Conservation (phyloP, 2,888 invertebrate species). For the Folsomia manolachei region DNA sequence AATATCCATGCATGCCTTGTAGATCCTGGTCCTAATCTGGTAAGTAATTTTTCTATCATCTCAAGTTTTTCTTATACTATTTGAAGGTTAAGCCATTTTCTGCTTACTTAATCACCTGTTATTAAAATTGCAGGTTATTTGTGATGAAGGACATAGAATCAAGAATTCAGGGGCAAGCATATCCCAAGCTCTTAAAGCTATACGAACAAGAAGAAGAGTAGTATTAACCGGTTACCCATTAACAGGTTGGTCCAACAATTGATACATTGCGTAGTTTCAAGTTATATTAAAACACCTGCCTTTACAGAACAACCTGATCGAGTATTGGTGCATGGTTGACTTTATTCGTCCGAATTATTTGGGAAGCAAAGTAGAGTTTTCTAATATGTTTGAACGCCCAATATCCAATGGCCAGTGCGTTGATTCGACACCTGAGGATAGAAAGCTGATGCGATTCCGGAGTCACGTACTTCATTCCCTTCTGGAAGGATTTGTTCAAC, state of each 20-base stretch:
- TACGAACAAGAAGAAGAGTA: constrained; percentile 87
- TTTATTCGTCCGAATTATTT: constrained; percentile 97
- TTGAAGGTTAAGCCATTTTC: no score
- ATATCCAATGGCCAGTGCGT: constrained; percentile 98
- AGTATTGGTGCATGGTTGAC: constrained; percentile 63
- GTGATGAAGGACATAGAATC: constrained; percentile 95
- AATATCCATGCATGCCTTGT: constrained; percentile 81
- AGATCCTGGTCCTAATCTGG: constrained; percentile 86
- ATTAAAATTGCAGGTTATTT: no score
- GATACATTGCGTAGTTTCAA: no score
- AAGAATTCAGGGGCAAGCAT: constrained; percentile 97
- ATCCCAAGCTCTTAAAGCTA: constrained; percentile 89
- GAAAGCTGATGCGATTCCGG: constrained; percentile 87
- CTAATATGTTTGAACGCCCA: constrained; percentile 97
- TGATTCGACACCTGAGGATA: constrained; percentile 92
- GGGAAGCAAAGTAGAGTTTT: constrained; percentile 93
- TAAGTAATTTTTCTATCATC: no score
- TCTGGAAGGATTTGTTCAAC: constrained; percentile 92
- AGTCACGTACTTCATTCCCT: constrained; percentile 94
- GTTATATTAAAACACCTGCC: no score
- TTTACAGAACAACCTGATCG: constrained; percentile 95
- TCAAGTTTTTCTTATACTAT: no score
- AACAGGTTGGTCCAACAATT: no score
- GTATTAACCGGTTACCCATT: constrained; percentile 96
- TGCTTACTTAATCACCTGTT: no score